Evolutionary conservation across 2,797 vertebrate genomes (phyloP).

Genomic region (Myoxocephalus aenaeus): DNA sequence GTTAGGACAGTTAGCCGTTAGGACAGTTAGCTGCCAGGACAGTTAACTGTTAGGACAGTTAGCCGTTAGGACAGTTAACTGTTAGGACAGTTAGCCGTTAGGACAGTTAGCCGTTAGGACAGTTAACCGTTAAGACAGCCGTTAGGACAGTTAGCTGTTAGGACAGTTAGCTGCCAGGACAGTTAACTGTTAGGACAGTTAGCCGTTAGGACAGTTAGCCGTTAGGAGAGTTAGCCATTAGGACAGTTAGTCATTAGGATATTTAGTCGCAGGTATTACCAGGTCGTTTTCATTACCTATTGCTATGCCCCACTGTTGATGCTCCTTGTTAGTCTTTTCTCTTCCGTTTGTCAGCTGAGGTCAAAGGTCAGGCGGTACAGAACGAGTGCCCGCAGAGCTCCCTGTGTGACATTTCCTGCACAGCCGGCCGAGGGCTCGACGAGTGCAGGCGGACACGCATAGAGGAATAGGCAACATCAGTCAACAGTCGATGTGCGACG

Average conservation of each 20-base stretch:
- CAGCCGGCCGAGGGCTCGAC: background rate
- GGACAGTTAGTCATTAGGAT: too few relatives aligned
- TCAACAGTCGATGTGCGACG: too few relatives aligned
- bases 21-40: too few relatives aligned
- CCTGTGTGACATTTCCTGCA: conserved; percentile 47
- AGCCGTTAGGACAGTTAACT: too few relatives aligned
- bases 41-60: too few relatives aligned
- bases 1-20: too few relatives aligned
- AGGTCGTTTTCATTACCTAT: too few relatives aligned
- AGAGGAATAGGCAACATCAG: background rate
- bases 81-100: too few relatives aligned
- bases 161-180: background rate
- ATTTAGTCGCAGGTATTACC: background rate
- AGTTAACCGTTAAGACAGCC: too few relatives aligned
- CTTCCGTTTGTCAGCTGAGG: conserved; percentile 24
- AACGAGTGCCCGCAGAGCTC: conserved; percentile 15
- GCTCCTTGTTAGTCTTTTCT: conserved; percentile 26
- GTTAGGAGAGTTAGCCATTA: too few relatives aligned
- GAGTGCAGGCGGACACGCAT: conserved; percentile 12
- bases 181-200: background rate
- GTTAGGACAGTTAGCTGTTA: background rate
- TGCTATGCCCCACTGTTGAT: background rate
- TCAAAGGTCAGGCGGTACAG: conserved; percentile 46
- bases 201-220: background rate
- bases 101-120: too few relatives aligned